These are phyloP conservation scores for Tokudaia tokunoshimensis DNA, from an alignment of 2,797 vertebrate genomes.

Conservation along the genomic window DNA sequence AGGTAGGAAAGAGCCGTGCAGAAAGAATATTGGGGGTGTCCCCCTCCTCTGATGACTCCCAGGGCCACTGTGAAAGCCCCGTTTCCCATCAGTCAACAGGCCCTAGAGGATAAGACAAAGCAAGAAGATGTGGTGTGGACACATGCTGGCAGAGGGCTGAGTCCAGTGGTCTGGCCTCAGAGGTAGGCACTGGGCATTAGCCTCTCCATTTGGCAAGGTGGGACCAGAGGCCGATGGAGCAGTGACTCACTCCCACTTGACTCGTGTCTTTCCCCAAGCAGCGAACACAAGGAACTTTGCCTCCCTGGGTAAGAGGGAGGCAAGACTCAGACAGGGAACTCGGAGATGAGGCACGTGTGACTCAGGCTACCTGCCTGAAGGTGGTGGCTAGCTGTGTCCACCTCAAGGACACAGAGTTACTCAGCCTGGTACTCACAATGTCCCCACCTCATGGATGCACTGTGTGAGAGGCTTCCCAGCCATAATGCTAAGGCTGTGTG, in stretches of 20 bases:
- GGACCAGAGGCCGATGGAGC: not conserved
- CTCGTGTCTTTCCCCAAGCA: not conserved
- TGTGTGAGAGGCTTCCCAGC: not conserved
- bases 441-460: not conserved
- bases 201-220: not conserved
- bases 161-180: not conserved
- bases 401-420: not conserved
- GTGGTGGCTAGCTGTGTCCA: not conserved
- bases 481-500: rapidly evolving
- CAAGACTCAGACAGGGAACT: not conserved
- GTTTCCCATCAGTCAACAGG: no score
- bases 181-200: not conserved
- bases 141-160: not conserved
- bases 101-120: not conserved
- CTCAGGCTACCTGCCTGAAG: not conserved
- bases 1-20: not conserved
- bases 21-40: no score
- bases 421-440: not conserved
- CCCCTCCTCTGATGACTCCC: no score
- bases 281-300: not conserved
- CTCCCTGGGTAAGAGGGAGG: not conserved
- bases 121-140: not conserved
- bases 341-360: rapidly evolving
- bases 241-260: not conserved
- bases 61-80: not conserved